Percentiles rank a stretch among this genome's conserved stretches.
Conservation (phyloP, 1,140 invertebrate species). For the Plutomurus gul region DNA sequence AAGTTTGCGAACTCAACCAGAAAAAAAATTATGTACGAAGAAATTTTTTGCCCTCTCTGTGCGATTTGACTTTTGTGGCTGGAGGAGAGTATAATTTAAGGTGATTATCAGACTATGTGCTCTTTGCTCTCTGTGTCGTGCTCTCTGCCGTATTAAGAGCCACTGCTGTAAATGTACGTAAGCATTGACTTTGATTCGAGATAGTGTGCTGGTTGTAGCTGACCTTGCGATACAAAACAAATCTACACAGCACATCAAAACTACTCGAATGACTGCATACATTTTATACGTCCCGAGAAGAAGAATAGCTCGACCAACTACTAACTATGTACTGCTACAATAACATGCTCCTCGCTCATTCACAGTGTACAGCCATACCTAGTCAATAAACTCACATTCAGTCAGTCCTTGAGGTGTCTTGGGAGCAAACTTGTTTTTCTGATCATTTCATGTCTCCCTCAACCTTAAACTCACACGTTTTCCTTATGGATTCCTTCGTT, state of each 20-base stretch:
- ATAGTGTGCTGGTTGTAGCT: not conserved
- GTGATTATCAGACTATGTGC: no score
- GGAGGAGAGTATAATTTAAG: no score
- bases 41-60: no score
- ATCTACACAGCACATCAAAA: not conserved
- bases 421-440: constrained; percentile 10
- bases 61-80: no score
- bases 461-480: not conserved
- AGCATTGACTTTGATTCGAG: not conserved
- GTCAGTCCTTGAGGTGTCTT: constrained; percentile 25
- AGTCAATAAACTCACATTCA: constrained; percentile 30
- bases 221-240: constrained; percentile 22
- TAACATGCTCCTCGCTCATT: not conserved
- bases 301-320: not conserved
- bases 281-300: not conserved
- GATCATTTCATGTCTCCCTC: constrained; percentile 10
- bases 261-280: no score
- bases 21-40: no score
- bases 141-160: no score
- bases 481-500: not conserved
- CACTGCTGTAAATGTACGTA: not conserved
- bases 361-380: not conserved
- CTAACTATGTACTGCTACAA: not conserved
- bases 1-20: no score
- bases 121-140: no score